A percentile compares a stretch with the other conserved stretches of the same genome.
Conservation (phyloP, 2,888 invertebrate species). For the Tetheella fluctuosa region DNA sequence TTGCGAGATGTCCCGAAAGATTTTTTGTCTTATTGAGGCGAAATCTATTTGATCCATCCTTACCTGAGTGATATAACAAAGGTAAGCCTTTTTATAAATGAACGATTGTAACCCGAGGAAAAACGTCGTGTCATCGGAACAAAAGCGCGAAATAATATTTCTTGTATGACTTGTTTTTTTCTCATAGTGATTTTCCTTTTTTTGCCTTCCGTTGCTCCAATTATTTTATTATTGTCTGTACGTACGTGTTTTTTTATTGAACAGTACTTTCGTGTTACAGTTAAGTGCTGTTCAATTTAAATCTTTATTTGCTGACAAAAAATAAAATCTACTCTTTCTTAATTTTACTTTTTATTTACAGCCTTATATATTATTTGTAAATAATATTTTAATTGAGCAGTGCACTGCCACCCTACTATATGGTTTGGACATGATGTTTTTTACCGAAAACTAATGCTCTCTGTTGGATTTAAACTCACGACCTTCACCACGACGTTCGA, state of each 20-base stretch:
- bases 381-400: no score
- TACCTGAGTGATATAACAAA: conserved; percentile 14
- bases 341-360: no score
- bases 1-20: not conserved
- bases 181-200: conserved; percentile 15
- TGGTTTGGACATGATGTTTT: no score
- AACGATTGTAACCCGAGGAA: conserved; percentile 18
- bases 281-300: conserved; percentile 10
- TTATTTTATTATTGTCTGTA: conserved; percentile 13
- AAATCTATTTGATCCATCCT: conserved; percentile 17
- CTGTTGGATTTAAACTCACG: no score
- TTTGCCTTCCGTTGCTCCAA: conserved; percentile 10
- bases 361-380: no score
- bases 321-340: not conserved
- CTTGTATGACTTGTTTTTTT: conserved; percentile 14
- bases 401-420: no score
- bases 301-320: conserved; percentile 10
- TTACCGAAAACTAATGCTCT: no score
- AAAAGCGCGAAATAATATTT: conserved; percentile 21
- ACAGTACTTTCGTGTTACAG: not conserved
- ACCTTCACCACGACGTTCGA: no score
- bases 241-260: conserved; percentile 10
- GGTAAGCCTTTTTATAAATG: conserved; percentile 19
- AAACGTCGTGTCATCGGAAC: conserved; percentile 20
- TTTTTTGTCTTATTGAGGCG: conserved; percentile 10